Base-by-base conservation (phyloP, 2,888 invertebrate species). In the Dolichomitus sp. region DNA sequence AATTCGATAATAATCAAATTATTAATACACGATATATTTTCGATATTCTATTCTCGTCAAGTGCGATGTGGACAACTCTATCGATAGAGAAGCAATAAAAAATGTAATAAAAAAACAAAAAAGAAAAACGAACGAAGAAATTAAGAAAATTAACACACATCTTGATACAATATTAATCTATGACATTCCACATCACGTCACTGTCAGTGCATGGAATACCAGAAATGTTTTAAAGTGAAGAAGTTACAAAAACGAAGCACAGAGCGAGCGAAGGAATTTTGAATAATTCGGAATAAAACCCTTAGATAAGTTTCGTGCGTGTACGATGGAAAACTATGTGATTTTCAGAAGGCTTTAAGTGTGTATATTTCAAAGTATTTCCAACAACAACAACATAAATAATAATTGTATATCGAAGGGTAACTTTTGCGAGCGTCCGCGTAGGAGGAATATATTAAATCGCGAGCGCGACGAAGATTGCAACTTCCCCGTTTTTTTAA, bases 1-100 rank as follows among this genome's bases (percentile, higher is more conserved):
- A 90, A 91, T 91, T 91, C 90, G 89, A 89, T 89, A 89, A 89
- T 90, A 90, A 88, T 88, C 86, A 89, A 88, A 89, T 89, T 81
- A 87, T 89, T 89, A 87, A 78, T 83, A 86, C 78, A 78, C 77
- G 79, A 88, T 88, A 89, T 89, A 89, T 90, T 90, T 90, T 90
- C 90, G 90, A 90, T 89, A 89, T 69, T 78, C 85, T 87, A 89
- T 87, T 80, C 83, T 88, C 87, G 87, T 85, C 85, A 86, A 74
- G 63, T 54, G 77, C 61, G 73, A 76, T 79, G 83, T 80, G 84
- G 86, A 86, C 87, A 84, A 84, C 77, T 80, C 82, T 74, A 79
- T 79, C 70, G 69, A 66, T 79, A 69, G 79, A 82, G 86, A 87
- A 86, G 87, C 88, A 88, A 87, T 86, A 87, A 79, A 66, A 57